These are phyloP conservation scores for Sebastes vulpes DNA, from an alignment of 2,797 vertebrate species.

Conservation along the genomic window DNA sequence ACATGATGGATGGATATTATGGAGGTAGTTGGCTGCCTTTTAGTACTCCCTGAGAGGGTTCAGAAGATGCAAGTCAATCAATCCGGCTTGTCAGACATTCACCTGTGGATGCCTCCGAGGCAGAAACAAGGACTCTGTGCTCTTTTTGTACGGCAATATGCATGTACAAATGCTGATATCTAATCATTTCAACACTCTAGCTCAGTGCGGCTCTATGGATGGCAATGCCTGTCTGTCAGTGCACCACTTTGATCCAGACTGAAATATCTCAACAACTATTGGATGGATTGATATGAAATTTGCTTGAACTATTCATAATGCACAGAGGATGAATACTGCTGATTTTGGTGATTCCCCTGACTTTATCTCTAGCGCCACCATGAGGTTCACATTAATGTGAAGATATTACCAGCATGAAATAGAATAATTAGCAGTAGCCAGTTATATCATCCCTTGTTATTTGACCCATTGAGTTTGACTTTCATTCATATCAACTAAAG, in stretches of 20 bases:
- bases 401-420: not conserved
- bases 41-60: constrained; percentile 1
- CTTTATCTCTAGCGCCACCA: not conserved
- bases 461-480: not conserved
- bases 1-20: constrained; percentile 35
- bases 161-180: constrained; percentile 3
- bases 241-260: not conserved
- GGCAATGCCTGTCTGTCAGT: not conserved
- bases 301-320: too few species aligned
- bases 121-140: not conserved
- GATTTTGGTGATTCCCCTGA: not conserved
- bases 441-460: not conserved
- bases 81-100: not conserved
- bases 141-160: not conserved
- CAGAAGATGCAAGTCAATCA: constrained; percentile 26
- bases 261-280: not conserved
- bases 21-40: constrained; percentile 2
- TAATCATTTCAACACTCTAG: not conserved
- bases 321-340: too few species aligned
- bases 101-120: not conserved
- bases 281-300: not conserved
- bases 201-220: accelerated
- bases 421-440: not conserved
- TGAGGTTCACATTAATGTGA: not conserved
- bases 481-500: not conserved